Percentiles rank a stretch among this genome's conserved stretches.
phyloP scores from a whole-genome alignment of 2,113 vertebrate species.

The Oreochromis niloticus region DNA sequence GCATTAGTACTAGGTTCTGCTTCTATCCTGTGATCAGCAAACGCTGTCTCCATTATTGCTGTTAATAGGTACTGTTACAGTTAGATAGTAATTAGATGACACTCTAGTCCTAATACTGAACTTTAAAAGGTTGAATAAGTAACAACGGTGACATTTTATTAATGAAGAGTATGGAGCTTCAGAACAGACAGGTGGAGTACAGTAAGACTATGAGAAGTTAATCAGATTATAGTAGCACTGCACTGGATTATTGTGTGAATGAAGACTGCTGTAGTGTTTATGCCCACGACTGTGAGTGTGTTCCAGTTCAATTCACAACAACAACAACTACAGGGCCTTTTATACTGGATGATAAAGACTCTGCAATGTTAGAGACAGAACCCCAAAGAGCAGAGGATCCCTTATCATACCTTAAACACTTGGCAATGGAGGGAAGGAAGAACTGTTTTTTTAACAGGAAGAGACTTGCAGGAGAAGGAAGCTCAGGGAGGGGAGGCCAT shows the following conservation, averaged over 20 bases:
- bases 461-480: not conserved
- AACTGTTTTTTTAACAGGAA: not conserved
- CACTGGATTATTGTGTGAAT: not conserved
- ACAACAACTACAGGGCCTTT: rapidly evolving
- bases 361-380: not conserved
- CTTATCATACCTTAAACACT: rapidly evolving
- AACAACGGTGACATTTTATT: not conserved
- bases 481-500: not conserved
- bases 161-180: not conserved
- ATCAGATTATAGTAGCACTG: not conserved
- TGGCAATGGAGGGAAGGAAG: not conserved
- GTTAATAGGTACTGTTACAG: not conserved
- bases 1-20: not conserved
- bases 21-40: not conserved
- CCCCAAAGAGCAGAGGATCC: not conserved
- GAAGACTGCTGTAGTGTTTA: not conserved
- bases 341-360: not conserved
- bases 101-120: not conserved
- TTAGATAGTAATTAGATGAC: not conserved
- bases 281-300: rapidly evolving
- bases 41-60: not conserved
- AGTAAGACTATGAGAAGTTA: not conserved
- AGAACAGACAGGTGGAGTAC: not conserved
- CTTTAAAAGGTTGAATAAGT: not conserved
- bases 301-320: not conserved